These are phyloP conservation scores for Myoxocephalus aenaeus DNA, from an alignment of 2,797 vertebrate genomes.

Conservation along the genomic window DNA sequence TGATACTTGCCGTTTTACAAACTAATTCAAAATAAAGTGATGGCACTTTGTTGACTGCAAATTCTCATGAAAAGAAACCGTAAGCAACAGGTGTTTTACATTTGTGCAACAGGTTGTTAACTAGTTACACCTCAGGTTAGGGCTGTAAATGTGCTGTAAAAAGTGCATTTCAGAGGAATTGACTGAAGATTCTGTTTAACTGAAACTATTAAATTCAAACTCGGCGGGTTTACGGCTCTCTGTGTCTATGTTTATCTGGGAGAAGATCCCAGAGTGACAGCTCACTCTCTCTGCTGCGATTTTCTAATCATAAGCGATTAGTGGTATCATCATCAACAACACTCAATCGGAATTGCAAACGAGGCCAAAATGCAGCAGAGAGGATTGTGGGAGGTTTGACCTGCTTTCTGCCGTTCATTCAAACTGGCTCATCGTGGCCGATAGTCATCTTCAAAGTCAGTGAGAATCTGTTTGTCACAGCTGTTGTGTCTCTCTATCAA, in stretches of 20 bases:
- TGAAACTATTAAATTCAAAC: conserved; percentile 12
- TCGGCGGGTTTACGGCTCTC: not conserved
- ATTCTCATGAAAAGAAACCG: not conserved
- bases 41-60: not conserved
- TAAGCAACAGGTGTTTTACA: conserved; percentile 26
- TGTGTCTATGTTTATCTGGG: conserved; percentile 34
- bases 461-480: conserved; percentile 45
- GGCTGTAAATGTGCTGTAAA: not conserved
- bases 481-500: conserved; percentile 42
- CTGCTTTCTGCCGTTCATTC: conserved; percentile 66
- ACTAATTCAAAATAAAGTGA: not conserved
- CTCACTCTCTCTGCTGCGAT: conserved; percentile 33
- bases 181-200: conserved; percentile 15
- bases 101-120: conserved; percentile 46
- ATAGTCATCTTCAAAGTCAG: conserved; percentile 37
- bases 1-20: not conserved
- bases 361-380: conserved; percentile 66
- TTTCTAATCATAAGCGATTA: conserved; percentile 69
- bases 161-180: not conserved
- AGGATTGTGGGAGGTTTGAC: conserved; percentile 71
- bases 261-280: conserved; percentile 46
- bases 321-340: conserved; percentile 61
- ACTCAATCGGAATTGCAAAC: conserved; percentile 73
- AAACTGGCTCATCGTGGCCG: conserved; percentile 42
- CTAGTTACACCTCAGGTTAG: not conserved